A percentile compares a stretch with the other conserved stretches of the same genome.
Conservation (phyloP, 2,797 vertebrate genomes). For the Enteromius anoplus region DNA sequence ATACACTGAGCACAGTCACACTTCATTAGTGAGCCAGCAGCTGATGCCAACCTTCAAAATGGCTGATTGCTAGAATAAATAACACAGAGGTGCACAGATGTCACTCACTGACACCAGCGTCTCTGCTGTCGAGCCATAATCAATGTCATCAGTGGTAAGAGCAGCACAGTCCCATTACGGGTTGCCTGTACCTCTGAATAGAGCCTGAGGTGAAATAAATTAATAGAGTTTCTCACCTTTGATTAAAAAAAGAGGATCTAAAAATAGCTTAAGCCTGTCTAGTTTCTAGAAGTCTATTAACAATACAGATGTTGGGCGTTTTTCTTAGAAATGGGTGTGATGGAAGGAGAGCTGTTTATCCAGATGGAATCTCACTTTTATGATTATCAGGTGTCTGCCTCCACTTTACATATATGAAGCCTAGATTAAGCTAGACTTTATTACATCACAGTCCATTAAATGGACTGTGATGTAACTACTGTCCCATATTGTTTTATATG, state of each 20-base stretch:
- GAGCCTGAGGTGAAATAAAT: slow-evolving; percentile 25
- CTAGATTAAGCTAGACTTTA: not conserved
- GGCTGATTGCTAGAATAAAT: slow-evolving; percentile 62
- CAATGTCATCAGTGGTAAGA: slow-evolving; percentile 60
- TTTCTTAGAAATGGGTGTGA: slow-evolving; percentile 9
- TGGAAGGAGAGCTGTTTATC: not conserved
- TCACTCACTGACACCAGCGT: slow-evolving; percentile 64
- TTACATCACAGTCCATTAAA: not conserved
- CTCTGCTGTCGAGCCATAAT: slow-evolving; percentile 74
- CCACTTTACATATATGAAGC: not conserved
- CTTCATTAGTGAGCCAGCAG: slow-evolving; percentile 61
- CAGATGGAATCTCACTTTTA: not conserved
- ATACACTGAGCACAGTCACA: slow-evolving; percentile 59
- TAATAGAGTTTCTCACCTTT: slow-evolving; percentile 18
- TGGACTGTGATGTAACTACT: not conserved
- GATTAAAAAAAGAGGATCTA: slow-evolving; percentile 19
- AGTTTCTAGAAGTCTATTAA: not conserved
- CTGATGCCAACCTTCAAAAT: slow-evolving; percentile 56
- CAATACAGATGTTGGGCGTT: slow-evolving; percentile 15
- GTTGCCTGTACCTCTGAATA: not conserved
- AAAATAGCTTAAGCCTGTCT: slow-evolving; percentile 6
- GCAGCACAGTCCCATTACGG: slow-evolving; percentile 54
- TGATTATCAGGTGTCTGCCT: not conserved
- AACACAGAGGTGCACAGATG: slow-evolving; percentile 66
- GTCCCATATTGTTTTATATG: not conserved